Base-by-base conservation (phyloP, 2,888 invertebrate species). In the Vandiemenella viatica region DNA sequence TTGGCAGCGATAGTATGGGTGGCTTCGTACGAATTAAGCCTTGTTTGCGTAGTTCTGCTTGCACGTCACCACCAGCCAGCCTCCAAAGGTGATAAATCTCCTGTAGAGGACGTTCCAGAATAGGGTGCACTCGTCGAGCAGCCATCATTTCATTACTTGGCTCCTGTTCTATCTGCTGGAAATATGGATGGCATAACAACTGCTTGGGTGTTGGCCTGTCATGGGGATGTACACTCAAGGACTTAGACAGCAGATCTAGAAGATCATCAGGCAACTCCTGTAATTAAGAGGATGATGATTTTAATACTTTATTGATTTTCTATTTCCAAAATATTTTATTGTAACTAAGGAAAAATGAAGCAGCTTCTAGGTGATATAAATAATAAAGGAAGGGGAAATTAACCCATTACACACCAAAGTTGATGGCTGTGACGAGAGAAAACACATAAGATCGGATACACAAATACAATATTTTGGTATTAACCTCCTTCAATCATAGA, bases 81-180 rank as follows among this genome's bases (percentile, higher is more conserved):
- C 89, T 87, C 97, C 97, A 97, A 67, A 93, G 77, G 63, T 92
- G 85, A 64, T 93, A 97, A 20, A 93, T 73, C 62, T 92, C 88
- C 53, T 84, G 79, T 55, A 95, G 69, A 10, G 80, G 72, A 48
- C 72, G 69, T 56, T 66, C 62, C 61, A 82, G 80, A 47, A 77
- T 59, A 5, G 65, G 60, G 46, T 72, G 66, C 32, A 71, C 37
- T 41, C 16, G 22, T 17, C 15, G 5, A 17, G n/a, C 23, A 19
- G 16, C 8, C 16, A 13, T 23, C 10, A 5, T 15, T 16, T 20
- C n/a, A 8, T 4, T 22, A 3, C 13, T n/a, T 26, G 21, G 13
- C n/a, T 22, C 18, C 17, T 22, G 50, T 50, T 60, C 58, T 20
- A 62, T 56, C 17, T 26, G 61, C 26, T 71, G 65, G 60, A 83